Percentiles rank a stretch among this genome's conserved stretches.
phyloP scores from a whole-genome alignment of 2,113 vertebrate species.

The Bufo bufo region DNA sequence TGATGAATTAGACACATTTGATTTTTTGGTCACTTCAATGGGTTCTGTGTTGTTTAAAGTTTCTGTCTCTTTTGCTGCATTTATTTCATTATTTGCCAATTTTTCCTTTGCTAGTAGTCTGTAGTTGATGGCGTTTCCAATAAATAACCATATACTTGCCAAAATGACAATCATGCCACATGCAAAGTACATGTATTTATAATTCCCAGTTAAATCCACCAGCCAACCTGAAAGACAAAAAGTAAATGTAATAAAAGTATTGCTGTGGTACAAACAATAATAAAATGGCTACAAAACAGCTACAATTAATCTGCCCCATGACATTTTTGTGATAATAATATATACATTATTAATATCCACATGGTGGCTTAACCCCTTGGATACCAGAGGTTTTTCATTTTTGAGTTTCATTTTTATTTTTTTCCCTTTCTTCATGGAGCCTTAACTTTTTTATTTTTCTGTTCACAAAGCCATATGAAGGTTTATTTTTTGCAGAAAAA shows the following conservation, averaged over 20 bases:
- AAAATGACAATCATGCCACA: slow-evolving; percentile 85
- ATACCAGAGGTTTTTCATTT: too few species aligned
- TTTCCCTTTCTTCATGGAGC: too few species aligned
- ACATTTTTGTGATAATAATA: too few species aligned
- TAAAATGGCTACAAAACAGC: too few species aligned
- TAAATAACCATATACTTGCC: slow-evolving; percentile 90
- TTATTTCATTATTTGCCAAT: slow-evolving; percentile 72
- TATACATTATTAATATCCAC: too few species aligned
- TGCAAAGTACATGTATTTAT: slow-evolving; percentile 92
- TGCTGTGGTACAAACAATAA: neutral
- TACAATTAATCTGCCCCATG: too few species aligned
- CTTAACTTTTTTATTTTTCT: too few species aligned
- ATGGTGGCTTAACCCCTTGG: too few species aligned
- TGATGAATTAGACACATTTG: slow-evolving; percentile 69
- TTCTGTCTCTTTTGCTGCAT: slow-evolving; percentile 72
- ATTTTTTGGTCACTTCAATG: slow-evolving; percentile 65
- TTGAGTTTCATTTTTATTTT: too few species aligned
- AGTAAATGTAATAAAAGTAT: neutral
- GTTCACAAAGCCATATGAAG: too few species aligned
- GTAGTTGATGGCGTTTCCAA: slow-evolving; percentile 95
- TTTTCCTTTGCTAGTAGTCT: slow-evolving; percentile 87
- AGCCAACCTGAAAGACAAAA: slow-evolving; percentile 84
- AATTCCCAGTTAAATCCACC: slow-evolving; percentile 89
- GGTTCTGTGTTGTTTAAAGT: slow-evolving; percentile 66
- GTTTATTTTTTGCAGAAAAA: too few species aligned